These are phyloP conservation scores for Brachionus plicatilis DNA, from an alignment of 1,140 invertebrate species.

Conservation along the genomic window DNA sequence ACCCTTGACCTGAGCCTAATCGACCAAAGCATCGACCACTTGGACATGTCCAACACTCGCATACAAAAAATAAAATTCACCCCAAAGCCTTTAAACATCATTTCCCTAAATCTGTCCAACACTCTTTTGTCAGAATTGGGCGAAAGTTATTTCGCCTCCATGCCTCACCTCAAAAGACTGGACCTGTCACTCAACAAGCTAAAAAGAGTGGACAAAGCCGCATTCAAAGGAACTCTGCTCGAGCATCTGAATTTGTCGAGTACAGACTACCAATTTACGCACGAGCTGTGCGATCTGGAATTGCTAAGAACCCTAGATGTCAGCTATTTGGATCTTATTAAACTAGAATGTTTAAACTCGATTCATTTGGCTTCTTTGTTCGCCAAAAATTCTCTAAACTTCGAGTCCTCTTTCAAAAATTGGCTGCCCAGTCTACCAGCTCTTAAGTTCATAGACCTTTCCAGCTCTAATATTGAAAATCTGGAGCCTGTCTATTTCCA, in stretches of 20 bases:
- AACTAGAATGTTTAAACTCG: neutral
- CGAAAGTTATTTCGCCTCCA: neutral
- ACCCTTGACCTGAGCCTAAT: neutral
- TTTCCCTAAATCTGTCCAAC: neutral
- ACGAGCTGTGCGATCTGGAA: neutral
- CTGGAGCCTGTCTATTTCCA: neutral
- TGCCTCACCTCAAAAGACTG: neutral
- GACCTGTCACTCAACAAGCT: conserved; percentile 3
- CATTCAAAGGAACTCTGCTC: neutral
- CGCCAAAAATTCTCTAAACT: neutral
- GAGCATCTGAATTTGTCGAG: neutral
- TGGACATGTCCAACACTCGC: neutral
- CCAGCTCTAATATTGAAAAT: neutral
- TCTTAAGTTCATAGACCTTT: neutral
- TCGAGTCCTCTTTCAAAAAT: neutral
- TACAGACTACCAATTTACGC: neutral
- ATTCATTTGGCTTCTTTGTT: neutral
- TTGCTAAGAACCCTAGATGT: neutral
- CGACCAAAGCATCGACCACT: neutral
- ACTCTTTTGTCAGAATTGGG: neutral
- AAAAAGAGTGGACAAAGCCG: neutral
- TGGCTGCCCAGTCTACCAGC: neutral
- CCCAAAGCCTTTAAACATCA: neutral
- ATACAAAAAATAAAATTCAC: neutral
- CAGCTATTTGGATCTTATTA: neutral